These are phyloP conservation scores for Stegodyphus dumicola DNA, from an alignment of 1,140 invertebrate genomes.

Conservation along the genomic window DNA sequence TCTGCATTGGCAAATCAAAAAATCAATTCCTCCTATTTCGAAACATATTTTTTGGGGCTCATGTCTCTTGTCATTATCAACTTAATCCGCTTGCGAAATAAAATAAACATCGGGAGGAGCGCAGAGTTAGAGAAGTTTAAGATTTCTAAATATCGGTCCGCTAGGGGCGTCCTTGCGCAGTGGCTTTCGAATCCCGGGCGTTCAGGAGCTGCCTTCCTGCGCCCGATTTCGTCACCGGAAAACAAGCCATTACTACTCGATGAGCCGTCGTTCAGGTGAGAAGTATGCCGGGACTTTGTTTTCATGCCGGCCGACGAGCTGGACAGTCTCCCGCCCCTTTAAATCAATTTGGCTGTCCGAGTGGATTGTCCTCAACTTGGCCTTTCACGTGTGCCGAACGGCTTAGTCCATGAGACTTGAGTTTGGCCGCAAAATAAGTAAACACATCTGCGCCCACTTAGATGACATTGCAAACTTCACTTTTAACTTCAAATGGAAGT, in stretches of 20 bases:
- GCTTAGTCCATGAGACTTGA: neutral
- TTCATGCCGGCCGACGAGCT: too few relatives aligned
- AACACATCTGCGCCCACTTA: too few relatives aligned
- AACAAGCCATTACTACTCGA: conserved; percentile 34
- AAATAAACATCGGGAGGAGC: neutral
- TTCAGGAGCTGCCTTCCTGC: conserved; percentile 20
- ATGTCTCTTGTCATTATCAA: too few relatives aligned
- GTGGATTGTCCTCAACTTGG: neutral
- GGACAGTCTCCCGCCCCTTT: too few relatives aligned
- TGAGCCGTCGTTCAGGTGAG: conserved; percentile 18
- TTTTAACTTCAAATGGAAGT: too few relatives aligned
- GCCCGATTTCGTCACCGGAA: conserved; percentile 47
- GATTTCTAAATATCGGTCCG: conserved; percentile 2
- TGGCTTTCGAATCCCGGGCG: conserved; percentile 28
- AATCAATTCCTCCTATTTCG: too few relatives aligned
- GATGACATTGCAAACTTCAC: too few relatives aligned
- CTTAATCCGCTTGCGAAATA: too few relatives aligned
- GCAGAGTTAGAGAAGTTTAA: neutral
- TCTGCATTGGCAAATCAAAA: too few relatives aligned
- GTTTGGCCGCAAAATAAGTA: neutral
- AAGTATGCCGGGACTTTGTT: neutral
- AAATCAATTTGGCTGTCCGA: too few relatives aligned
- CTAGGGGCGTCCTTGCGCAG: conserved; percentile 54
- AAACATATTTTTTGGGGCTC: too few relatives aligned
- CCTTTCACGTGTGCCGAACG: too few relatives aligned